Evolutionary conservation across 2,797 vertebrate species (phyloP).

Genomic region (Parotocinclus haroldoi): DNA sequence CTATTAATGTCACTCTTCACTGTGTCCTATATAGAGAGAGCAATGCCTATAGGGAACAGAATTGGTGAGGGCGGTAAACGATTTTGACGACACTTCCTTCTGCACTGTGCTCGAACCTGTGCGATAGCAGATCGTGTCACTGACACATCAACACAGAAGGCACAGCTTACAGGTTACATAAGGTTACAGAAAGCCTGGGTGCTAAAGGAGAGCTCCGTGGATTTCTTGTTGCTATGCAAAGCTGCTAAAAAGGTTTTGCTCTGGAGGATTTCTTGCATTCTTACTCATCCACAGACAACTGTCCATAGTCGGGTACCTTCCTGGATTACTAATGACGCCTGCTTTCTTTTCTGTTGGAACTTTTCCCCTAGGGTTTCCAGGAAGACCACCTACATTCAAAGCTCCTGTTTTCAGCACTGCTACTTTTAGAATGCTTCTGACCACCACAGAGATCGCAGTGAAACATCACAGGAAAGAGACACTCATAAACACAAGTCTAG

Average conservation of each 20-base stretch:
- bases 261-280: conserved; percentile 30
- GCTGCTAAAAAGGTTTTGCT: neutral
- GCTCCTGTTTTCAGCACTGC: neutral
- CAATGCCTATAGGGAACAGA: too few species aligned
- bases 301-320: conserved; percentile 15
- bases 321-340: conserved; percentile 32
- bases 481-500: conserved; percentile 34
- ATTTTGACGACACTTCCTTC: too few species aligned
- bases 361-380: conserved; percentile 1
- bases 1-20: too few species aligned
- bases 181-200: neutral
- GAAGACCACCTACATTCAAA: conserved; percentile 25
- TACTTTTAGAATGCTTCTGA: neutral
- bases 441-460: conserved; percentile 14
- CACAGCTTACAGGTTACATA: neutral
- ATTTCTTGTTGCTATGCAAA: conserved; percentile 27
- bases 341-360: conserved; percentile 11
- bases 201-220: conserved; percentile 15
- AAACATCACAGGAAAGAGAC: conserved; percentile 1
- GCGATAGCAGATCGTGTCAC: too few species aligned
- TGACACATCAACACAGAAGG: too few species aligned
- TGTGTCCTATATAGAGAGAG: too few species aligned
- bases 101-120: too few species aligned
- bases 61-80: too few species aligned
- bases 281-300: conserved; percentile 10